Conservation (phyloP, 1,140 invertebrate species). For the Eubasilissa regina region DNA sequence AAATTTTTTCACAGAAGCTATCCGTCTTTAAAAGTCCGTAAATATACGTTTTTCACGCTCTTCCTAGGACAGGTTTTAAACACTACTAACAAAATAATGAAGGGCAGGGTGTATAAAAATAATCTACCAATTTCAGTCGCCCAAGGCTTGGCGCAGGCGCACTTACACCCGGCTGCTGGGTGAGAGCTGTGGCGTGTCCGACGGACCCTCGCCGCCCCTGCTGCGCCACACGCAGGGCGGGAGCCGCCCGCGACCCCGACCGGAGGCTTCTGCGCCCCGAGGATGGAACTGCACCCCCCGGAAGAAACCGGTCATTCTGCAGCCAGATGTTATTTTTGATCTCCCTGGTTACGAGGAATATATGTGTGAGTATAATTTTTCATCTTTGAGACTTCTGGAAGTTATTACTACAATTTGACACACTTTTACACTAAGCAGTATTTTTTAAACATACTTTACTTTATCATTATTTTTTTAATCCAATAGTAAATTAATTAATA, state of each 20-base stretch:
- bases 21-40: too few relatives aligned
- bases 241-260: neutral
- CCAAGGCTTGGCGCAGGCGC: neutral
- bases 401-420: too few relatives aligned
- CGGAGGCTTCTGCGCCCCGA: neutral
- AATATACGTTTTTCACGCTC: too few relatives aligned
- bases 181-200: neutral
- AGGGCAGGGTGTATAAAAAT: too few relatives aligned
- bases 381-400: too few relatives aligned
- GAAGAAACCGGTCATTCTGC: slow-evolving; percentile 44
- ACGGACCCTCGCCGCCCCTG: neutral
- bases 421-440: too few relatives aligned
- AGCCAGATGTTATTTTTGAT: slow-evolving; percentile 54
- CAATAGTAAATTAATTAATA: too few relatives aligned
- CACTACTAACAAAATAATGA: too few relatives aligned
- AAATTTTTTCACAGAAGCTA: too few relatives aligned
- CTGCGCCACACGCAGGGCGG: slow-evolving; percentile 1
- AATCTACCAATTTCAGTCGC: neutral
- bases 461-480: too few relatives aligned
- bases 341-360: slow-evolving; percentile 51
- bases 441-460: too few relatives aligned
- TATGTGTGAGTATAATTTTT: slow-evolving; percentile 56
- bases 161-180: neutral
- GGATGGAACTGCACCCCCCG: slow-evolving; percentile 52
- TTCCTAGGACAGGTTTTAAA: too few relatives aligned